These are phyloP conservation scores for Drosophila cognata DNA, from an alignment of 2,888 invertebrate genomes.

Conservation along the genomic window DNA sequence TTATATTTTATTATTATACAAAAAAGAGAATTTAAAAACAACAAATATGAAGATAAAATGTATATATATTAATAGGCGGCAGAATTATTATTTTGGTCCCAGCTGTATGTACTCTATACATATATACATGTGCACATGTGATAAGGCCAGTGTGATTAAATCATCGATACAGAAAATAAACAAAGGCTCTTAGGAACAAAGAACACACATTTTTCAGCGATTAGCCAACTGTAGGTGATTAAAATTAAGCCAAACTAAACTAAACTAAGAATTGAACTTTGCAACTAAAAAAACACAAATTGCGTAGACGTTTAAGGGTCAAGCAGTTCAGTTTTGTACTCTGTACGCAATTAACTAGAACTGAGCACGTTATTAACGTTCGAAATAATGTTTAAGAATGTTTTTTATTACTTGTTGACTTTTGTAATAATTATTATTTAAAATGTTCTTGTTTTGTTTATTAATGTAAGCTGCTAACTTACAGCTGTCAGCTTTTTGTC, in stretches of 20 bases:
- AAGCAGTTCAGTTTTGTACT: neutral
- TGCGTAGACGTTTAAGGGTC: neutral
- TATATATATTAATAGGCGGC: neutral
- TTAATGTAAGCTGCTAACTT: neutral
- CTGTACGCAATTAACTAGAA: neutral
- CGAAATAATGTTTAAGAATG: neutral
- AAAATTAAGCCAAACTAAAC: neutral
- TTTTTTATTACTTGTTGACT: neutral
- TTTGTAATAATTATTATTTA: neutral
- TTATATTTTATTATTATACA: neutral
- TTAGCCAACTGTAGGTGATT: neutral
- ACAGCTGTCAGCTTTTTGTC: constrained; percentile 48
- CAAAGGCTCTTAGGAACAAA: neutral
- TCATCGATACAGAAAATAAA: neutral
- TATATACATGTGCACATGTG: neutral
- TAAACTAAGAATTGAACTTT: neutral
- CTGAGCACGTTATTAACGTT: neutral
- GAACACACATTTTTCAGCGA: neutral
- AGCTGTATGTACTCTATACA: neutral
- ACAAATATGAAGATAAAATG: neutral
- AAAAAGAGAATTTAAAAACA: neutral
- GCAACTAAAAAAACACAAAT: neutral
- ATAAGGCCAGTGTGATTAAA: neutral
- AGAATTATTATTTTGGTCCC: neutral
- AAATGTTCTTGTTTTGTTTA: neutral